These are phyloP conservation scores for Orientallactaga bullata DNA, from an alignment of 2,113 vertebrate species.

Conservation along the genomic window DNA sequence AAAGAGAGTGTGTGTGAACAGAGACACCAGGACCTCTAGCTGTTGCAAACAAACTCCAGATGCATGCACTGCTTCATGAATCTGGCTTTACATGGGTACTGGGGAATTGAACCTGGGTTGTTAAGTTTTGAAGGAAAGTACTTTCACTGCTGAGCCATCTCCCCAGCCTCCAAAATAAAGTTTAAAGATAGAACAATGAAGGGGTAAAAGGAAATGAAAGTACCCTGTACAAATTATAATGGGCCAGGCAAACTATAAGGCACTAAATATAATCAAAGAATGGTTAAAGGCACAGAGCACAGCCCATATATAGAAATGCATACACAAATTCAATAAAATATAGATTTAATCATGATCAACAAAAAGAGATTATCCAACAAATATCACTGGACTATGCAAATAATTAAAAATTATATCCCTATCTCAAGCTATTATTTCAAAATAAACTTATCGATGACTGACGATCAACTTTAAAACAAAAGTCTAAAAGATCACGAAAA, in stretches of 20 bases:
- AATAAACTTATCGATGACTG: background rate
- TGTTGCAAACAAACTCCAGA: too few relatives aligned
- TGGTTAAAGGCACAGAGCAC: conserved; percentile 10
- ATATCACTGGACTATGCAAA: background rate
- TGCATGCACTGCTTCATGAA: too few relatives aligned
- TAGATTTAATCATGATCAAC: background rate
- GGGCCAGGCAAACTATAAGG: background rate
- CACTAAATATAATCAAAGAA: background rate
- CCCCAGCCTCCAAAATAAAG: too few relatives aligned
- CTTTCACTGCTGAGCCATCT: too few relatives aligned
- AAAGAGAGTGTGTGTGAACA: too few relatives aligned
- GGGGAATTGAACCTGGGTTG: too few relatives aligned
- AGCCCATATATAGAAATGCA: background rate
- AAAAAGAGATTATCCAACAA: background rate
- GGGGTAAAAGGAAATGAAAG: background rate
- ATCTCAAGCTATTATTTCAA: background rate
- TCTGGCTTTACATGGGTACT: too few relatives aligned
- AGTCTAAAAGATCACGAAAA: conserved; percentile 10
- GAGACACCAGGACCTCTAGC: too few relatives aligned
- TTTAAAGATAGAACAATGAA: too few relatives aligned
- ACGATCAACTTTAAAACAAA: conserved; percentile 41
- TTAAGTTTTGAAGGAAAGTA: too few relatives aligned
- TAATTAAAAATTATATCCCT: conserved; percentile 2
- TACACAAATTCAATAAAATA: background rate
- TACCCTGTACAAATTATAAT: background rate